These are phyloP conservation scores for Drosophila seguyi DNA, from an alignment of 1,140 invertebrate species.

Conservation along the genomic window DNA sequence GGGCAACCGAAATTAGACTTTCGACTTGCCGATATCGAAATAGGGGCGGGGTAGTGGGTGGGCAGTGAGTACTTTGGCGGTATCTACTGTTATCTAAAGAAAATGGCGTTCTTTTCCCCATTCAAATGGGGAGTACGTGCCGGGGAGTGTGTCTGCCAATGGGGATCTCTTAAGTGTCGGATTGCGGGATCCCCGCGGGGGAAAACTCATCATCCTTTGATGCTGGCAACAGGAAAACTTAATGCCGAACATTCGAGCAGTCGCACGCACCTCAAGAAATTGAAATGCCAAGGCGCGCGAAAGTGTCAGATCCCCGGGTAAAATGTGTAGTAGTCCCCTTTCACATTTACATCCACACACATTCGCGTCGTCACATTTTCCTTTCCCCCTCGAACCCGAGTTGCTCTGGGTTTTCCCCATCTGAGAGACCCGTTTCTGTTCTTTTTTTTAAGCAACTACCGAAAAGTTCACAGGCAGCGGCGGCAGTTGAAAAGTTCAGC, in stretches of 20 bases:
- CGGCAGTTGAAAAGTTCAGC: slow-evolving; percentile 63
- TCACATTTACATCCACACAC: slow-evolving; percentile 40
- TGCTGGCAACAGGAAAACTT: slow-evolving; percentile 65
- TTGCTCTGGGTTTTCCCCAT: slow-evolving; percentile 36
- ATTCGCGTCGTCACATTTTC: slow-evolving; percentile 78
- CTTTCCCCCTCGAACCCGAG: neutral
- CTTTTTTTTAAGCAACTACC: slow-evolving; percentile 52
- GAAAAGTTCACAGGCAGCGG: slow-evolving; percentile 67
- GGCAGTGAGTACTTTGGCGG: slow-evolving; percentile 10
- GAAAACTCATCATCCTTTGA: slow-evolving; percentile 74
- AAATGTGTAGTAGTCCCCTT: slow-evolving; percentile 33
- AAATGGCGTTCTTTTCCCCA: slow-evolving; percentile 57
- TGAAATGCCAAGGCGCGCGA: slow-evolving; percentile 72
- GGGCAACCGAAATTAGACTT: slow-evolving; percentile 73
- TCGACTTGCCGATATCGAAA: slow-evolving; percentile 68
- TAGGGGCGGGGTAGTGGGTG: neutral
- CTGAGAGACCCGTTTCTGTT: slow-evolving; percentile 6
- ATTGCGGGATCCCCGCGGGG: slow-evolving; percentile 6
- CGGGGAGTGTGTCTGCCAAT: slow-evolving; percentile 45
- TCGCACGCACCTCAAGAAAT: slow-evolving; percentile 80
- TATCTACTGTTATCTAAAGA: slow-evolving; percentile 69
- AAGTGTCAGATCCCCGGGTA: slow-evolving; percentile 61
- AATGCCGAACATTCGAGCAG: slow-evolving; percentile 79
- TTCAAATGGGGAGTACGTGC: slow-evolving; percentile 57
- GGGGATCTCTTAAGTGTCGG: slow-evolving; percentile 50